phyloP scores from a whole-genome alignment of 2,113 vertebrate species.

The Antechinus stuartii region DNA sequence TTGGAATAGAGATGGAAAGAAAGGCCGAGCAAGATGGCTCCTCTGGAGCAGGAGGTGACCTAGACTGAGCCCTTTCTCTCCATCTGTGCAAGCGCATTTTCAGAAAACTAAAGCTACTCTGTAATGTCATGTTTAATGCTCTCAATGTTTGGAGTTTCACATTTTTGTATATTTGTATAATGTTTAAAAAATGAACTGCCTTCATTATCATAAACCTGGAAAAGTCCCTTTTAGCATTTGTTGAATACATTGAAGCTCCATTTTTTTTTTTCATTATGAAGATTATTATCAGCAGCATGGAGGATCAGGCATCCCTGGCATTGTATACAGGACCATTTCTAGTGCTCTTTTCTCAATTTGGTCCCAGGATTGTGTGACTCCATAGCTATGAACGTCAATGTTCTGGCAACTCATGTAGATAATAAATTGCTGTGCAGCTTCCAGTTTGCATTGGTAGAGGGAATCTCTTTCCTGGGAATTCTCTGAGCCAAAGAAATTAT shows the following conservation, averaged over 20 bases:
- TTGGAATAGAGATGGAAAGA: background rate
- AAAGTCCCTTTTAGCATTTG: background rate
- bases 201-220: background rate
- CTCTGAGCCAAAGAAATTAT: background rate
- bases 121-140: background rate
- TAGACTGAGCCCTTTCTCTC: background rate
- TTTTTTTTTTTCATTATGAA: background rate
- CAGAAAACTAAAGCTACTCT: too few relatives aligned
- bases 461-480: background rate
- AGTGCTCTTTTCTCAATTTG: background rate
- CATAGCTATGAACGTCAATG: fast-evolving
- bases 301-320: background rate
- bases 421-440: background rate
- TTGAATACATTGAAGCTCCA: background rate
- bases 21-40: background rate
- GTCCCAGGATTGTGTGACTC: background rate
- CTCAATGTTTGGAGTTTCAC: too few relatives aligned
- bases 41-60: background rate
- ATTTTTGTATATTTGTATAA: too few relatives aligned
- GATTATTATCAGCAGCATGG: background rate
- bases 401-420: background rate
- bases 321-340: background rate
- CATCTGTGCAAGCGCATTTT: too few relatives aligned
- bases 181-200: too few relatives aligned
- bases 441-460: background rate